Evolutionary conservation across 2,797 vertebrate genomes (phyloP).

Genomic region (Pipistrellus nathusii): DNA sequence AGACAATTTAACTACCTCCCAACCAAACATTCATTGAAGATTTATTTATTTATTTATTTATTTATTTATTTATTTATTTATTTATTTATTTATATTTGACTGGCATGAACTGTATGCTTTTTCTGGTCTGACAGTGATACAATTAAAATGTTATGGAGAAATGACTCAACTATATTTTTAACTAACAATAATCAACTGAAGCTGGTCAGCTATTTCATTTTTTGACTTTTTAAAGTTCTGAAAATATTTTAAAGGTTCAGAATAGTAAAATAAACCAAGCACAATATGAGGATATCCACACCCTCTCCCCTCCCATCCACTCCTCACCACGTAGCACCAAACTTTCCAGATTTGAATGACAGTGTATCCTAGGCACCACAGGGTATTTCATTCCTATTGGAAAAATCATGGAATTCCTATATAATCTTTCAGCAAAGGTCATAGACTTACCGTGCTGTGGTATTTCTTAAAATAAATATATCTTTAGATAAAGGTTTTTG

Average conservation of each 20-base stretch:
- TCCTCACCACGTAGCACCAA: background rate
- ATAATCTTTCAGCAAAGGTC: background rate
- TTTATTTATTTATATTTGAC: background rate
- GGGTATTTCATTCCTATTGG: background rate
- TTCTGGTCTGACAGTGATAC: background rate
- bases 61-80: background rate
- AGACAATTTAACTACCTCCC: background rate
- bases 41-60: background rate
- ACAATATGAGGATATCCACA: background rate
- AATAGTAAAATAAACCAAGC: conserved; percentile 36
- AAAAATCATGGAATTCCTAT: background rate
- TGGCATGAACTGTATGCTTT: background rate
- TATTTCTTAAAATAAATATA: background rate
- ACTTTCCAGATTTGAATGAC: background rate
- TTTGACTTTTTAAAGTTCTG: background rate
- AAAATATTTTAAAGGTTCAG: background rate
- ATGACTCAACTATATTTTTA: background rate
- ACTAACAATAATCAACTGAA: background rate
- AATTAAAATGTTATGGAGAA: background rate
- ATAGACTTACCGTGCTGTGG: background rate
- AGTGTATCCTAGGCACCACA: background rate
- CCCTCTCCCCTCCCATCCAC: background rate
- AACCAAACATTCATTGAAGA: background rate
- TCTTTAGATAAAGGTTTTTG: background rate
- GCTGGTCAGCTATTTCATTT: background rate